Conservation (phyloP, 2,113 vertebrate species). For the Myotis yumanensis region DNA sequence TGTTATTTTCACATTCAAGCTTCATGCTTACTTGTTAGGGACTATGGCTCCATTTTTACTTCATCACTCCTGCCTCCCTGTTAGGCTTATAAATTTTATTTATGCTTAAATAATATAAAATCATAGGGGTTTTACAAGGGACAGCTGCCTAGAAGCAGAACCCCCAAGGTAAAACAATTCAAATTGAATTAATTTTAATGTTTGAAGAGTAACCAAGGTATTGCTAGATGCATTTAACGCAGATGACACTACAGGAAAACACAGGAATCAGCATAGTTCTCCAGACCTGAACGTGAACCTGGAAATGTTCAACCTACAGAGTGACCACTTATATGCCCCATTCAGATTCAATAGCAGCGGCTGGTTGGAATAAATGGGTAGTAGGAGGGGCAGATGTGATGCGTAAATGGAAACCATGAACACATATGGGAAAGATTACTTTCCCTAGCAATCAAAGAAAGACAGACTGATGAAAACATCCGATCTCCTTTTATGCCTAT, state of each 20-base stretch:
- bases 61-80: not conserved
- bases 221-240: not conserved
- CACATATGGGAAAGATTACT: not conserved
- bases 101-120: not conserved
- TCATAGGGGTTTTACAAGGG: not conserved
- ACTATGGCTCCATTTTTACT: not conserved
- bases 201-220: not conserved
- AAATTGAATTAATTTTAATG: not conserved
- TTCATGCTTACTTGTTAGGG: not conserved
- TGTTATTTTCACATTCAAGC: not conserved
- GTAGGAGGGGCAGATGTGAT: not conserved
- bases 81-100: not conserved
- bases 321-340: not conserved
- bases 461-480: not conserved
- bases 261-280: not conserved
- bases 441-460: not conserved
- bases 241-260: not conserved
- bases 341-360: not conserved
- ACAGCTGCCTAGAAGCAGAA: not conserved
- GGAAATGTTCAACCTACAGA: not conserved
- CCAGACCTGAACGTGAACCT: not conserved
- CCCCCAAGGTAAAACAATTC: not conserved
- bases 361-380: not conserved
- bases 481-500: not conserved
- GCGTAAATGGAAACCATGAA: not conserved